Evolutionary conservation across 92 coral and sea anemone genomes (phyloP).

Genomic region (Micromussa lordhowensis): DNA sequence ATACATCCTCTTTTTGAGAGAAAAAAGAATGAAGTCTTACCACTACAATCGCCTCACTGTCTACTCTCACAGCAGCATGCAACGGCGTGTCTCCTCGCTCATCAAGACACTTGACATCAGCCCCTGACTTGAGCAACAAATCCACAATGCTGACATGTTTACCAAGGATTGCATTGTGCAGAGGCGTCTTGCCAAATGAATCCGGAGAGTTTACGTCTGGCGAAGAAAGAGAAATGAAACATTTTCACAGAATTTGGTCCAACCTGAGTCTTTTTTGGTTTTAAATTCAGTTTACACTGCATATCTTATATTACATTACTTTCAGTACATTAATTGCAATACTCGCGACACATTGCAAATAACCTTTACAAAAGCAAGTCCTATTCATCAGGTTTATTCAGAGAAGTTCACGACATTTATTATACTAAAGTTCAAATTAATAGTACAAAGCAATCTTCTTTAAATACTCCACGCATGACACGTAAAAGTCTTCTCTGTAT

Average conservation of each 20-base stretch:
- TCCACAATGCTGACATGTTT: constrained; percentile 71
- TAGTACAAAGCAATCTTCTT: too few species aligned
- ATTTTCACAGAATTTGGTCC: neutral
- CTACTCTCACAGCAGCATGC: constrained; percentile 76
- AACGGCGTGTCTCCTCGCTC: constrained; percentile 88
- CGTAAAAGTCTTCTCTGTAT: too few species aligned
- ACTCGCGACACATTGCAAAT: too few species aligned
- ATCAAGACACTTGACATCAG: constrained; percentile 71
- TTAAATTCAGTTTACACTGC: too few species aligned
- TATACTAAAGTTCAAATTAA: too few species aligned
- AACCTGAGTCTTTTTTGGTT: neutral
- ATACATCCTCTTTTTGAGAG: neutral
- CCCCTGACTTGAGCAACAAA: constrained; percentile 78
- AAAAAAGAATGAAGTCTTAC: constrained; percentile 30
- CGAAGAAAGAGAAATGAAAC: neutral
- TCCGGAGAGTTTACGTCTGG: constrained; percentile 76
- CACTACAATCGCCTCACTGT: constrained; percentile 75
- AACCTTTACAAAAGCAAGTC: too few species aligned
- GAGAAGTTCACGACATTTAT: too few species aligned
- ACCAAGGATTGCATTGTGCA: constrained; percentile 88
- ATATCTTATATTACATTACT: too few species aligned
- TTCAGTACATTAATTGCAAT: too few species aligned
- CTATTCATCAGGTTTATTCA: too few species aligned
- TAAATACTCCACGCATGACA: too few species aligned
- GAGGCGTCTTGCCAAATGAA: constrained; percentile 85